Base-by-base conservation (phyloP, 2,113 vertebrate species). In the Thunnus thynnus region DNA sequence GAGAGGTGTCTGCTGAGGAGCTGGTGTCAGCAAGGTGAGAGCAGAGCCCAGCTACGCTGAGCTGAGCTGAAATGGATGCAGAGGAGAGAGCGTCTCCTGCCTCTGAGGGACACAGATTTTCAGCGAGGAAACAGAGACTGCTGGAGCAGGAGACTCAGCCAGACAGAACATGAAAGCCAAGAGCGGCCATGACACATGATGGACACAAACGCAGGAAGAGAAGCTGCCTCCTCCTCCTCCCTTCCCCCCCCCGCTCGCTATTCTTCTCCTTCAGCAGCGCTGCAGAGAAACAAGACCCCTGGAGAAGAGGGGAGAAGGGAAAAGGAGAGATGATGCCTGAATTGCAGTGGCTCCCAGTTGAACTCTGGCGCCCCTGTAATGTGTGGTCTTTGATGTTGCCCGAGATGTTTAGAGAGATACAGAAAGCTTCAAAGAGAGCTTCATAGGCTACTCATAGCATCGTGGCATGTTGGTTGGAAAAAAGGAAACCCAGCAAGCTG, bases 171-270 rank as follows among this genome's bases (percentile, higher is more conserved):
- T 85, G 88, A 93, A 94, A 93, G 89, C 88, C 86, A 86, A 82
- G 80, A 92, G 91, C 79, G 69, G 90, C 92, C 92, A 86, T 95
- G 94, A 95, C 94, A 94, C 90, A 87, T 95, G 93, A 95, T 91
- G 92, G 92, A 95, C 93, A 94, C 88, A 88, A 86, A 91, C 69
- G 74, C 76, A 69, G 79, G 55, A 71, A 69, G 92, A 91, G 83
- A 87, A 84, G 81, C 86, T 57, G 69, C 71, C 72, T 81, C 72
- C 71, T 64, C 81, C 50, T 47, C 65, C 80, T 13, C 50, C 36
- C 51, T 22, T 44, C 27, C 14, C 52, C 41, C 41, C 22, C 63
- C 64, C 68, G 54, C 63, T 80, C 44, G 66, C 90, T n/a, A 73
- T 89, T 76, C 74, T 82, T 85, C 80, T 85, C 72, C 65, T 82